These are phyloP conservation scores for Drosophila sulfurigaster DNA, from an alignment of 1,140 invertebrate genomes.

Conservation along the genomic window DNA sequence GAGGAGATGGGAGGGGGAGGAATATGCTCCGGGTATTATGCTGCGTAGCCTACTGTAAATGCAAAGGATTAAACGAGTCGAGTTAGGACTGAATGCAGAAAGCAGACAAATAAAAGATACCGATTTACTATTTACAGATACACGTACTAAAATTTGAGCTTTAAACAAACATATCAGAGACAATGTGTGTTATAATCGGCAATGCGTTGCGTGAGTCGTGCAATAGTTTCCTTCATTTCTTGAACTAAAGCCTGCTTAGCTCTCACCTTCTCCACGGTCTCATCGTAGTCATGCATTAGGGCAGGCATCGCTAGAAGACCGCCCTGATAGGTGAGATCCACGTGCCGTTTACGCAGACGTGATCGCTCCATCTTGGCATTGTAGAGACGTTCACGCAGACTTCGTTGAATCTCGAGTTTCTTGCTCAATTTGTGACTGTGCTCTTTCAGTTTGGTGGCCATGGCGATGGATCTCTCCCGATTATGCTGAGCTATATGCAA, in stretches of 20 bases:
- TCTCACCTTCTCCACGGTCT: conserved; percentile 40
- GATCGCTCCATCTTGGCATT: conserved; percentile 37
- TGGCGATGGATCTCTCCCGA: conserved; percentile 56
- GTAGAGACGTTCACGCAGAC: conserved; percentile 28
- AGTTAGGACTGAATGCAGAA: not conserved
- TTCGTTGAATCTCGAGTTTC: not conserved
- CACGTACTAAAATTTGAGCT: conserved; percentile 1
- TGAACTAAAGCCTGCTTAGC: not conserved
- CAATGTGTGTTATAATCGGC: not conserved
- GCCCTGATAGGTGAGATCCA: conserved; percentile 49
- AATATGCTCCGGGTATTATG: conserved; percentile 7
- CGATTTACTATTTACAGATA: conserved; percentile 1
- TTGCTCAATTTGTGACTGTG: not conserved
- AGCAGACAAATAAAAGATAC: conserved; percentile 30
- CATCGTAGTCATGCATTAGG: conserved; percentile 72
- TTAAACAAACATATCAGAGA: not conserved
- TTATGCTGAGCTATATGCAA: conserved; percentile 62
- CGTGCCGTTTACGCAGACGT: conserved; percentile 28
- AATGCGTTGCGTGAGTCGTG: not conserved
- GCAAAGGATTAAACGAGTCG: conserved; percentile 7
- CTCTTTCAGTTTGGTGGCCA: conserved; percentile 17
- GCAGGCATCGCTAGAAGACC: conserved; percentile 70
- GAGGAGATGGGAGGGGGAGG: not conserved
- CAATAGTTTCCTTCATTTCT: not conserved
- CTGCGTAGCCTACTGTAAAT: conserved; percentile 7